Evolutionary conservation across 2,888 invertebrate species (phyloP), one percentile per base, ranked within the genome.

Genomic region (Zygothrica quintamaculata): DNA sequence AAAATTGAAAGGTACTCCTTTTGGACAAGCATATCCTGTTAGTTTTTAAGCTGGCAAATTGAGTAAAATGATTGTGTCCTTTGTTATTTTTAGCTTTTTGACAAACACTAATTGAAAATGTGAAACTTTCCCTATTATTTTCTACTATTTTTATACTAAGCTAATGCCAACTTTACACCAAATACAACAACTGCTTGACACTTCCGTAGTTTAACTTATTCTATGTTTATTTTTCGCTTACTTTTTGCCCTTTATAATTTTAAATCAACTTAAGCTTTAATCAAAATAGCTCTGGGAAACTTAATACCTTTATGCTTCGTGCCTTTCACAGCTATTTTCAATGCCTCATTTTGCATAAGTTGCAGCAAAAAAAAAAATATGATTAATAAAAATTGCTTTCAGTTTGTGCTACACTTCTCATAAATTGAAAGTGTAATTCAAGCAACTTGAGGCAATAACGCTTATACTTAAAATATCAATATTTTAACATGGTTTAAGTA

Each of bases 81-180:
- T 47, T 53, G 42, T 58, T 71, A 48, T 61, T 71, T 51, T 59
- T 52, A 57, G 51, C 12, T 51, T 18, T 44, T 57, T 29, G 55
- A 37, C n/a, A n/a, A n/a, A n/a, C 37, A 57, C 78, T 81, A 71
- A 81, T 75, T 71, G 61, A 55, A 52, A 51, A 43, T 51, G 16
- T 34, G 9, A 52, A 52, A 61, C 13, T 22, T 25, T 12, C n/a
- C 15, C 36, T 44, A 26, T 15, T 11, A 31, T 12, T 33, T 44
- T 31, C 8, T 36, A 13, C 26, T 12, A 18, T 8, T 40, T 42
- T 50, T 43, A 22, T 15, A 42, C 4, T 3, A n/a, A n/a, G n/a
- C n/a, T n/a, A n/a, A n/a, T n/a, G n/a, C n/a, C n/a, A n/a, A n/a
- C n/a, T n/a, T n/a, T n/a, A n/a, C n/a, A n/a, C n/a, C n/a, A n/a